A percentile compares a stretch with the other conserved stretches of the same genome.
phyloP scores from a whole-genome alignment of 35 echinoderm and acorn worm species.

The Holothuria glaberrima region DNA sequence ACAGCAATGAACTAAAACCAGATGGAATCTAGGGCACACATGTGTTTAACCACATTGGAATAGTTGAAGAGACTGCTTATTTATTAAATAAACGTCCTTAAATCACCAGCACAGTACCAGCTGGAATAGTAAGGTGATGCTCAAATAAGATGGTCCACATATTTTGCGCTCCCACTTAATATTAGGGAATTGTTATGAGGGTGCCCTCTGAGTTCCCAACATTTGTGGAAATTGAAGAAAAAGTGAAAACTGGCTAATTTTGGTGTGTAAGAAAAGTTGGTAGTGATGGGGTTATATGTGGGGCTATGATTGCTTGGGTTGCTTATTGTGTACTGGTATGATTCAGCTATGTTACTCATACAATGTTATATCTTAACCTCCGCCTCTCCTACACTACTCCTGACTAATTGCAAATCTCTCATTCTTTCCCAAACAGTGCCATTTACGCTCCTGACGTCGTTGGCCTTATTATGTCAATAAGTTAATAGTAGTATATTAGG shows the following conservation, averaged over 20 bases:
- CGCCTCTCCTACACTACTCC: conserved; percentile 36
- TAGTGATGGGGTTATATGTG: not conserved
- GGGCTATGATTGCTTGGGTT: not conserved
- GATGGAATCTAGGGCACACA: too few relatives aligned
- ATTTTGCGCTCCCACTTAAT: too few relatives aligned
- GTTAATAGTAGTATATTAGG: conserved; percentile 14
- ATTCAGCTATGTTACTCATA: not conserved
- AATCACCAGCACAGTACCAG: too few relatives aligned
- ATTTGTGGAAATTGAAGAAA: not conserved
- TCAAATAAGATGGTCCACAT: too few relatives aligned
- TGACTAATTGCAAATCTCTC: conserved; percentile 59
- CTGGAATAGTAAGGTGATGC: too few relatives aligned
- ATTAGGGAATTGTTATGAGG: too few relatives aligned
- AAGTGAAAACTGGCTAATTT: not conserved
- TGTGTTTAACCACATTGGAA: too few relatives aligned
- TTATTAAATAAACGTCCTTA: too few relatives aligned
- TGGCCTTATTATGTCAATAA: conserved; percentile 30
- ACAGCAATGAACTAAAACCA: too few relatives aligned
- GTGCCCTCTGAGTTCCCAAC: too few relatives aligned
- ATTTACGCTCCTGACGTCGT: conserved; percentile 45
- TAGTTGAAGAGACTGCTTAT: too few relatives aligned
- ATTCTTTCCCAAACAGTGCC: conserved; percentile 62
- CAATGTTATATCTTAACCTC: not conserved
- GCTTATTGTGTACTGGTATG: too few relatives aligned
- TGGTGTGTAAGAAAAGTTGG: not conserved